Base-by-base conservation (phyloP, 2,888 invertebrate genomes). In the Coleophora deauratella region DNA sequence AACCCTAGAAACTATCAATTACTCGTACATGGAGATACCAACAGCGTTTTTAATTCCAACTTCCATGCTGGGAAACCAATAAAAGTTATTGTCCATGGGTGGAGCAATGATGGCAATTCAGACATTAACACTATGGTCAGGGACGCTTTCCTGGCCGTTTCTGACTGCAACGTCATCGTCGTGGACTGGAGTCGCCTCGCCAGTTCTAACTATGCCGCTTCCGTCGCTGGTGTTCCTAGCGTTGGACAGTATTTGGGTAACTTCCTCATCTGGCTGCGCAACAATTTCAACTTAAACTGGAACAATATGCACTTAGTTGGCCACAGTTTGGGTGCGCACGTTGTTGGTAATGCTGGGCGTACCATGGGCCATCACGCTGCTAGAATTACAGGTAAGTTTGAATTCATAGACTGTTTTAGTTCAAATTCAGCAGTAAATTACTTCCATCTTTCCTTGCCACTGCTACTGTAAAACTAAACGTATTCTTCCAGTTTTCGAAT, bases 141-240 rank as follows among this genome's bases (percentile, higher is more conserved):
- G 9, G 47, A 61, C 11, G 72, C 76, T n/a, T 70, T 71, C 52
- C 59, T 81, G 2, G 62, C 56, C 1, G 56, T 53, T 1, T 58
- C 56, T 27, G 77, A 85, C 38, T 53, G 51, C 9, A 84, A 84
- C 41, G 74, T 84, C 1, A 76, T 84, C n/a, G 72, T 81, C 2
- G 65, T 85, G 0, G 85, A 85, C 52, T 85, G 84, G 84, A 55
- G 64, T 0, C 37, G 42, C 6, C 51, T 66, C 0, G 74, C 76
- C 8, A 58, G 51, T 41, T 44, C 55, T 0, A 39, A 45, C 3
- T 80, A 82, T 49, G 33, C 54, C 28, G 54, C 60, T 27, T 71
- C 82, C 37, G 66, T 70, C n/a, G 33, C 44, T 15, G 72, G 71
- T 13, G 71, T 81, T 1, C 70, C 79, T 1, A 46, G 52, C 11